Evolutionary conservation across 2,888 invertebrate genomes (phyloP).

Genomic region (Trichogramma evanescens): DNA sequence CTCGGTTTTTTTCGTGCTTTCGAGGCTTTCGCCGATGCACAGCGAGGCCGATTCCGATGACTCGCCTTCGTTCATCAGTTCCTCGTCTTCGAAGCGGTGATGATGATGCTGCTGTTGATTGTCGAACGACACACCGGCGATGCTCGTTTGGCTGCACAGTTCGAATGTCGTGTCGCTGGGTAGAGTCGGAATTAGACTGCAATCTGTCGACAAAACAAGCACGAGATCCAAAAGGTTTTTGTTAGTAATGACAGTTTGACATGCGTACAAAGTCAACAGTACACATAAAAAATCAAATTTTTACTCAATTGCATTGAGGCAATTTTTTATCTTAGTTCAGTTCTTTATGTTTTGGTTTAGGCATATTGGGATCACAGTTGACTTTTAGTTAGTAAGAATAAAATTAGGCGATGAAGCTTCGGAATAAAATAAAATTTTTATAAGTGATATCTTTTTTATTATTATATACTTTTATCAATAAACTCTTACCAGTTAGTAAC

Average conservation of each 20-base stretch:
- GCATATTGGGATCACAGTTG: too few species aligned
- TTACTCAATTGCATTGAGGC: too few species aligned
- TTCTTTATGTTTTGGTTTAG: too few species aligned
- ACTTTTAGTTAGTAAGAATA: too few species aligned
- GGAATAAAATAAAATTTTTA: too few species aligned
- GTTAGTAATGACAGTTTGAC: too few species aligned
- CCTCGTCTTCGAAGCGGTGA: constrained; percentile 5
- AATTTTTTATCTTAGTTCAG: too few species aligned
- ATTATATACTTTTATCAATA: constrained; percentile 7
- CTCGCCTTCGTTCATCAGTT: constrained; percentile 13
- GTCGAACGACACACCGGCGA: background rate
- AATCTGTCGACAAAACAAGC: too few species aligned
- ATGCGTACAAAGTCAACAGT: too few species aligned
- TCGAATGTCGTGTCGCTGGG: constrained; percentile 44
- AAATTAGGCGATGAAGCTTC: too few species aligned
- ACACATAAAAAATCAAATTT: too few species aligned
- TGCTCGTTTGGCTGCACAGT: constrained; percentile 31
- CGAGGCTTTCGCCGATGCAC: constrained; percentile 27
- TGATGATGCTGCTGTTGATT: constrained; percentile 15
- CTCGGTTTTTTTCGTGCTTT: constrained; percentile 26
- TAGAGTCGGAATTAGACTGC: constrained; percentile 26
- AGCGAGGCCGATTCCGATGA: constrained; percentile 6
- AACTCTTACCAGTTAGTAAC: constrained; percentile 13
- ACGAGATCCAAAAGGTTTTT: too few species aligned
- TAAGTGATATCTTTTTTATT: background rate